Base-by-base conservation (phyloP, 2,113 vertebrate species). In the Lophius piscatorius region DNA sequence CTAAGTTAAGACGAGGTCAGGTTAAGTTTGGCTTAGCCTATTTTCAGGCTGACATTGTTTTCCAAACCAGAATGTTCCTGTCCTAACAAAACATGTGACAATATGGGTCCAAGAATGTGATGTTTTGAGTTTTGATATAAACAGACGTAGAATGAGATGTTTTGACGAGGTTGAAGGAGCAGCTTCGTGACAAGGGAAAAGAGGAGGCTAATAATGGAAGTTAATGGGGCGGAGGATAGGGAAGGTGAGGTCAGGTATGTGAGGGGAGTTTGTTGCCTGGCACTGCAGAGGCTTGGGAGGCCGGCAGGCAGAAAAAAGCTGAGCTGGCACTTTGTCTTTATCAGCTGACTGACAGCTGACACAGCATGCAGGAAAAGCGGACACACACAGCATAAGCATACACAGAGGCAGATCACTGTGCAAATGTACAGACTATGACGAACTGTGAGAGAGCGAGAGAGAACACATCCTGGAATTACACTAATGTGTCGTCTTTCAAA, bases 341-440 rank as follows among this genome's bases (percentile, higher is more conserved):
- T 87, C 89, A 89, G 88, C 79, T 87, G 87, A 85, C 78, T 80
- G 68, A 71, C 80, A 80, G 70, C 76, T 82, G 83, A 78, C 83
- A 70, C 66, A 70, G 67, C 70, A 82, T 51, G 61, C 66, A 74
- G 67, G 57, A 59, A 60, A 51, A 20, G 36, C 29, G 16, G 51
- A 64, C 50, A 47, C 52, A 48, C 49, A 59, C 29, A 9, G 17
- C 23, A 44, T 33, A 57, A 31, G 44, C 26, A 58, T 59, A 64
- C 45, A 80, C 54, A 76, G 52, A 73, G 12, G 33, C 36, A 59
- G 35, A 70, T 40, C 36, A 14, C 48, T 66, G 56, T 16, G 28
- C 29, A 67, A 44, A 73, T 50, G 50, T 29, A 61, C 49, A 63
- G 56, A 48, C 36, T 61, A 22, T 12, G 10, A 74, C 9, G 40